Evolutionary conservation across 2,113 vertebrate species (phyloP), one percentile per base, ranked within the genome.

Genomic region (Lethenteron reissneri): DNA sequence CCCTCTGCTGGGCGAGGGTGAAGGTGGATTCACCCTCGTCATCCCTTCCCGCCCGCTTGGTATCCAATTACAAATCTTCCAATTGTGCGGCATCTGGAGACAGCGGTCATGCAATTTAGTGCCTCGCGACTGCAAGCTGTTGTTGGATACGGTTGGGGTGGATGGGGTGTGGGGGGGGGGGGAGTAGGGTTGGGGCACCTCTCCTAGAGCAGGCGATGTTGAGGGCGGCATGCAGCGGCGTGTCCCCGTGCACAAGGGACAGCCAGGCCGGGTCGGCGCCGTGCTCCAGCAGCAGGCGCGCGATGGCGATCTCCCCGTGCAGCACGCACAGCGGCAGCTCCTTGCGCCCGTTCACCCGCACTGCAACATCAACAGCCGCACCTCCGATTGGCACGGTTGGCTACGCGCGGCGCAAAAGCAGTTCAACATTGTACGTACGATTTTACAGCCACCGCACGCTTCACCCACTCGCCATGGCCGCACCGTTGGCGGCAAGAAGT

Each of bases 211-310:
- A 77, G 70, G 74, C 83, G 75, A 86, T 81, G 72, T 75, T 79
- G 70, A 86, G 76, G 1, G 84, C 83, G 25, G 79, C 83, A 56
- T 87, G 85, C 70, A 86, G 73, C 58, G 85, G 84, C 12, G 83
- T 85, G 70, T 87, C 85, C 8, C 83, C 84, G 70, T 73, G 74
- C 0, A 9, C 58, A 13, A 80, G 0, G 2, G 81, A 81, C 25
- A 86, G 1, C 4, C 73, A 71, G 0, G 0, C 74, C 58, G 83
- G 81, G 74, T 84, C 77, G 6, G 81, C 82, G 0, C 83, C 84
- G 72, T 80, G 80, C 70, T 72, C 81, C 74, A 86, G 70, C 58
- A 87, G 77, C 25, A 83, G 74, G 72, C 80, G 78, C 0, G 77
- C 83, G 77, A 85, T 59, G 1, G 82, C 78, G n/a, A 81, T 84